Conservation (phyloP, 1,140 invertebrate species). For the Leptinotarsa defecta region DNA sequence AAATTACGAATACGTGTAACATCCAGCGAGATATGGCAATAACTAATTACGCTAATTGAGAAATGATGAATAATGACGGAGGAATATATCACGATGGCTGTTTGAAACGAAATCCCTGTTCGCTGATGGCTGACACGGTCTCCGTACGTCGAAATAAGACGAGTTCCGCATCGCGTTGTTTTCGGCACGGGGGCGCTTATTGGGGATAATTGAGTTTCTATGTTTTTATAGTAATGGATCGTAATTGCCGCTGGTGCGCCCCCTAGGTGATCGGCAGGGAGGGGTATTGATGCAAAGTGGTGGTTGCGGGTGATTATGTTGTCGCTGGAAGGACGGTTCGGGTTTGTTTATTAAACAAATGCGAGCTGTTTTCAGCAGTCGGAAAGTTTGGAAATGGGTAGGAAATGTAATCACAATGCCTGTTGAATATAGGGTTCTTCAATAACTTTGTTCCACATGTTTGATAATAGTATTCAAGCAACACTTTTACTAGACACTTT, state of each 20-base stretch:
- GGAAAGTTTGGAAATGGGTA: too few relatives aligned
- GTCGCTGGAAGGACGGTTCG: neutral
- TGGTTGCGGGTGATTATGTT: neutral
- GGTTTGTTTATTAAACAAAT: neutral
- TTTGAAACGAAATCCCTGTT: conserved; percentile 28
- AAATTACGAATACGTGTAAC: conserved; percentile 39
- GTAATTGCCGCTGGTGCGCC: conserved; percentile 11
- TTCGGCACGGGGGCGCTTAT: conserved; percentile 6
- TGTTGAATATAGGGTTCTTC: too few relatives aligned
- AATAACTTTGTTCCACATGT: too few relatives aligned
- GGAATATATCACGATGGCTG: conserved; percentile 20
- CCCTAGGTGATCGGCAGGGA: conserved; percentile 10
- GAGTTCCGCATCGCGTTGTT: conserved; percentile 3
- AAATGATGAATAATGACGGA: conserved; percentile 35
- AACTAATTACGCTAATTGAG: conserved; percentile 40
- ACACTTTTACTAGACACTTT: too few relatives aligned
- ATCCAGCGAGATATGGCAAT: conserved; percentile 31
- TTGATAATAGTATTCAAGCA: too few relatives aligned
- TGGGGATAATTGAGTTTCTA: conserved; percentile 29
- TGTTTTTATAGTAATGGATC: conserved; percentile 30
- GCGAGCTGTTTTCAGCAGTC: too few relatives aligned
- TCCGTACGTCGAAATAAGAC: conserved; percentile 21
- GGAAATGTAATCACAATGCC: too few relatives aligned
- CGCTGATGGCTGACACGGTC: conserved; percentile 18
- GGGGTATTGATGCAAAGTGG: conserved; percentile 11